Evolutionary conservation across 2,113 vertebrate species (phyloP).

Genomic region (Chamaea fasciata): DNA sequence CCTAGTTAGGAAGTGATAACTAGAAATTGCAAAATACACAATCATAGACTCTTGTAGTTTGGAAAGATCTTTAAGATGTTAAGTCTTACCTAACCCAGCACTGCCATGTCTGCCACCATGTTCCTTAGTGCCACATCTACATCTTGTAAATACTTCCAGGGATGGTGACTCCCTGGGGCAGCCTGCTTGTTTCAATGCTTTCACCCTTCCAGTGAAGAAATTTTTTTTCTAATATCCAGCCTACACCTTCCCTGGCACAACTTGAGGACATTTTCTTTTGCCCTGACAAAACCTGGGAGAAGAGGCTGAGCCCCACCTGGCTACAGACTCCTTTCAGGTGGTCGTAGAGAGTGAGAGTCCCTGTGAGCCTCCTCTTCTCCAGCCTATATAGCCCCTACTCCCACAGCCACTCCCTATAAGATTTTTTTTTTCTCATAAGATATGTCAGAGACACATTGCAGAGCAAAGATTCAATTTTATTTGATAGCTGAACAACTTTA

Average conservation of each 20-base stretch:
- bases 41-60: background rate
- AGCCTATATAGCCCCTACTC: background rate
- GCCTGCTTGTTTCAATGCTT: background rate
- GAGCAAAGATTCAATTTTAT: background rate
- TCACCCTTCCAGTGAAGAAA: background rate
- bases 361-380: background rate
- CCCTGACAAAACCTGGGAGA: background rate
- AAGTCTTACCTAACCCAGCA: background rate
- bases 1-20: background rate
- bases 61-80: background rate
- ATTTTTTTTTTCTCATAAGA: background rate
- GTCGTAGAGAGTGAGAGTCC: background rate
- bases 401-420: background rate
- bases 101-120: background rate
- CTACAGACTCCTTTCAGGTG: background rate
- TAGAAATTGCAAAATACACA: background rate
- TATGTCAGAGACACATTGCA: background rate
- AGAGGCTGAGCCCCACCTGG: rapidly evolving
- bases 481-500: background rate
- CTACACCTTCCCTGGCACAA: background rate
- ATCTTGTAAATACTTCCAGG: background rate
- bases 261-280: background rate
- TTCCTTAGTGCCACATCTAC: background rate
- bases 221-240: background rate
- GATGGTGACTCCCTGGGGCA: background rate